Evolutionary conservation across 92 coral and sea anemone species (phyloP), one percentile per base, ranked within the genome.

Genomic region (Umimayanthus chanpuru): DNA sequence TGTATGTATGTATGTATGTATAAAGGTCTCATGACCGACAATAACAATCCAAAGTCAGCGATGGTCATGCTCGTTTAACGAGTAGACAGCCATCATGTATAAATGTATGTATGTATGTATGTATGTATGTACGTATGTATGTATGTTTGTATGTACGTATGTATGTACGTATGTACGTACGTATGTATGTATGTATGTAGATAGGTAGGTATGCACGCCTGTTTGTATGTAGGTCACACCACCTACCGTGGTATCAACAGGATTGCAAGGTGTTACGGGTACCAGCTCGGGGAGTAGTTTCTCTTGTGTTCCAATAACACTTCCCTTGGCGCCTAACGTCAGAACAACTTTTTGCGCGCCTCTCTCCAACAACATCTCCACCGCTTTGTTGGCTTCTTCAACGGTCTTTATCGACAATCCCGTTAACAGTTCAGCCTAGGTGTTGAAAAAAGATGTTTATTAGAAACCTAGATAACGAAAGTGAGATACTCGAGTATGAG

Each of bases 221-320:
- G 28, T 21, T 21, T 68, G 29, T 68, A 73, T 18, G 77, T 36
- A 3, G 21, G 4, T 9, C n/a, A 61, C 47, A 72, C 26, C 73
- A 91, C 93, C 83, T 89, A 96, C 99, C 79, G 99, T 97, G 9
- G 99, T 95, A 76, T 97, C 99, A n/a, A 95, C 93, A 4, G 99
- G 98, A 71, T 93, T 94, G 7, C 92, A 94, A 16, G 94, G 94
- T 15, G 94, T 97, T 58, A 94, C 96, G 9, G 99, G 98, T n/a
- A 97, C 90, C 85, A 94, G 96, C 65, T 89, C 95, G 7, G 99
- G 98, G 18, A 92, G 92, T 49, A 95, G 99, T 89, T 97, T 93
- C 73, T 94, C 96, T 67, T 94, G 95, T 44, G 99, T 94, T 66
- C 95, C 99, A 72, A 97, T 93, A 18, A 97, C 98, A 23, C 98